These are phyloP conservation scores for Anguilla obscura DNA, from an alignment of 2,797 vertebrate genomes.

Conservation along the genomic window DNA sequence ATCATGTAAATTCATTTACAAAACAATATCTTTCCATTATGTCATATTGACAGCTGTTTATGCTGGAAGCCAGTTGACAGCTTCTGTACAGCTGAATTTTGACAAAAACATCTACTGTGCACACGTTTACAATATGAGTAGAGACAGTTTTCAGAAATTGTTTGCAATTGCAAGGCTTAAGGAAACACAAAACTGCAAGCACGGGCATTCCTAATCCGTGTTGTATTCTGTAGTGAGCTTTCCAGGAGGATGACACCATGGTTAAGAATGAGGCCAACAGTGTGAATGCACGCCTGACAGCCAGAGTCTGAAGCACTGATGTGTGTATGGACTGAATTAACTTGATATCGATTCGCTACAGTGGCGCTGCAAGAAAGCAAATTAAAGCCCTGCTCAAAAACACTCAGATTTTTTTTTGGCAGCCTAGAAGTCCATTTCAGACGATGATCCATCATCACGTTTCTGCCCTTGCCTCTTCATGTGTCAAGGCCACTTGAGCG, in stretches of 20 bases:
- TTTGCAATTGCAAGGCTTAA: neutral
- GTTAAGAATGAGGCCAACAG: conserved; percentile 10
- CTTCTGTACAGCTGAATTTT: neutral
- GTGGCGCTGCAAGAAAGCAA: conserved; percentile 24
- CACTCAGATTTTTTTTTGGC: conserved; percentile 25
- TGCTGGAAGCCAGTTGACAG: neutral
- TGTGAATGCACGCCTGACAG: conserved; percentile 24
- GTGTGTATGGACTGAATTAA: conserved; percentile 42
- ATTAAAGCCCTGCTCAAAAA: conserved; percentile 36
- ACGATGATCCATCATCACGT: conserved; percentile 34
- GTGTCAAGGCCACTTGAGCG: neutral
- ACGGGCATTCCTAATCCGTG: conserved; percentile 4
- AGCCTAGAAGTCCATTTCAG: conserved; percentile 16
- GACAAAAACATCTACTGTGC: neutral
- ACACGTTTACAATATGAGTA: neutral
- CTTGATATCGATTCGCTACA: conserved; percentile 38
- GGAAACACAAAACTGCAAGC: neutral
- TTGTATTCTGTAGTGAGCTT: conserved; percentile 8
- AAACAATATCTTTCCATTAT: neutral
- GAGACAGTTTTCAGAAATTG: neutral
- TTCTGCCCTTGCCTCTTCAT: conserved; percentile 20
- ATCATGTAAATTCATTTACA: neutral
- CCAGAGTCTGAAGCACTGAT: conserved; percentile 25
- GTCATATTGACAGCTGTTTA: neutral
- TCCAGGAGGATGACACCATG: conserved; percentile 26